Evolutionary conservation across 2,797 vertebrate genomes (phyloP), one percentile per base, ranked within the genome.

Genomic region (Threskiornis aethiopicus): DNA sequence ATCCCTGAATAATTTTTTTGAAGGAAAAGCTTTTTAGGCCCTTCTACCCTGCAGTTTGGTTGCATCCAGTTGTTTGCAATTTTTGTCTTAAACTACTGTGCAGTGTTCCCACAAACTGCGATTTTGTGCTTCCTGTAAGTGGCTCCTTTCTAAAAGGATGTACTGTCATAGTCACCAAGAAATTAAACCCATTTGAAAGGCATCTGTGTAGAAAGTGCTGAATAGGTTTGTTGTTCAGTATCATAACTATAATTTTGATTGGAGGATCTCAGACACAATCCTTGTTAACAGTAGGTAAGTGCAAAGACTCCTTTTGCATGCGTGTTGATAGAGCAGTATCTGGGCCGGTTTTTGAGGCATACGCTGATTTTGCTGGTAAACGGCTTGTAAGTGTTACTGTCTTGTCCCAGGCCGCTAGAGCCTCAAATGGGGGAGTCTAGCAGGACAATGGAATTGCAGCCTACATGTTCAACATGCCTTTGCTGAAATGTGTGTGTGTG

Each of bases 281-380:
- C n/a, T 71, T 81, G 39, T 65, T 86, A 65, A 51, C 78, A 47
- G 69, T 65, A 89, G 92, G 91, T 95, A 91, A 95, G 89, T 93
- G 51, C 85, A 65, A 86, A 87, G 79, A 58, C 51, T 75, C 62
- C 42, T 93, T 67, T 57, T 88, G 76, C 87, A 66, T 91, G 93
- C 1, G 0, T 76, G 78, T 73, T 11, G 20, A 1, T 11, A 20
- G 65, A 72, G 73, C 0, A 0, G 58, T 55, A 4, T 20, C 52
- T 83, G 87, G 57, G 75, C 77, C 18, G 6, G 46, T 78, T 72
- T 70, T 35, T 12, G 42, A 58, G 35, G 26, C 8, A 2, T 18
- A 3, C 2, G 18, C 46, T 82, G 83, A 8, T 57, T 88, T 87
- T 90, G 49, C 25, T 92, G 79, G 41, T 80, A 62, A 69, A 21